These are phyloP conservation scores for Okamejei kenojei DNA, from an alignment of 2,797 vertebrate species.

Conservation along the genomic window DNA sequence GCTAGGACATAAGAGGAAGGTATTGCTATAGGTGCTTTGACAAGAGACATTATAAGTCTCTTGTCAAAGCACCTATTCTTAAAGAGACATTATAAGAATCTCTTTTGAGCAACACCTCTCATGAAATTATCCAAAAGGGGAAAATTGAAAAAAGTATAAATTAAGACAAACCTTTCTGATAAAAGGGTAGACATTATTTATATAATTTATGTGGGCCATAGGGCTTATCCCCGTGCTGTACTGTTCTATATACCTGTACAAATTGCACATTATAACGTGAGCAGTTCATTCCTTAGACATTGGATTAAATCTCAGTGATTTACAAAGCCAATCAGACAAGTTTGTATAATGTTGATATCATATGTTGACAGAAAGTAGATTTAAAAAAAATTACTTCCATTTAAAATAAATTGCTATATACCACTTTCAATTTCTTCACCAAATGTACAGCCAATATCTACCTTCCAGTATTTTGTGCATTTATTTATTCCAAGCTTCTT, in stretches of 20 bases:
- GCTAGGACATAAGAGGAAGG: too few species aligned
- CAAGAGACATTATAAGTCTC: background rate
- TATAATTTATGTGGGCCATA: background rate
- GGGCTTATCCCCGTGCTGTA: too few species aligned
- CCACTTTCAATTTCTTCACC: background rate
- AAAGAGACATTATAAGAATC: background rate
- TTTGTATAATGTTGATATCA: conserved; percentile 18
- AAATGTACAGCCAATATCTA: background rate
- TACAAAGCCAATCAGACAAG: background rate
- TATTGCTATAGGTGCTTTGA: background rate
- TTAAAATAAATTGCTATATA: background rate
- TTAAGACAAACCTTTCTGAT: background rate
- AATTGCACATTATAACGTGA: background rate
- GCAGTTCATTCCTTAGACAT: background rate
- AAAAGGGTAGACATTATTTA: background rate
- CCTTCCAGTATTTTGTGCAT: background rate
- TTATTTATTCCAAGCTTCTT: background rate
- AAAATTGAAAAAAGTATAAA: background rate
- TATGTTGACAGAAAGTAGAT: background rate
- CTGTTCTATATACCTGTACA: too few species aligned
- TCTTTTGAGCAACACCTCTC: background rate
- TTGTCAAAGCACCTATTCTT: too few species aligned
- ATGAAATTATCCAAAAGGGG: background rate
- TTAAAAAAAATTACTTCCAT: background rate
- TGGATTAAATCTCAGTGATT: background rate